These are phyloP conservation scores for Tympanuchus pallidicinctus DNA, from an alignment of 2,113 vertebrate genomes.

Conservation along the genomic window DNA sequence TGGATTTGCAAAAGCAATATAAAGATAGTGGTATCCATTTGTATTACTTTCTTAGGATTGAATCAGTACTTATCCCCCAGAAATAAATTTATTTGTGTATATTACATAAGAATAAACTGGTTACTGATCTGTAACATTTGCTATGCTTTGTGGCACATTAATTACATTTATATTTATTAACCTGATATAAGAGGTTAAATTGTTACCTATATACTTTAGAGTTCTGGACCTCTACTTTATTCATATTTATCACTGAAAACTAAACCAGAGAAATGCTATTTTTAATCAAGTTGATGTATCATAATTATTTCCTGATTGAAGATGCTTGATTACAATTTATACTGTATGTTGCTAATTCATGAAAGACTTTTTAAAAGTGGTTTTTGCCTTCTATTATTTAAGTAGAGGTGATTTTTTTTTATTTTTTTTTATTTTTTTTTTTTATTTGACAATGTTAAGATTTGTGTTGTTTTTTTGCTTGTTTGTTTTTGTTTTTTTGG, in stretches of 20 bases:
- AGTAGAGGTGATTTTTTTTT: not conserved
- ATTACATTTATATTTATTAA: not conserved
- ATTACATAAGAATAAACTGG: not conserved
- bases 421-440: not conserved
- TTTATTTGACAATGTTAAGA: fast-evolving
- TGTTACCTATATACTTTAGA: not conserved
- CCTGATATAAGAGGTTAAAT: not conserved
- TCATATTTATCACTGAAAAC: not conserved
- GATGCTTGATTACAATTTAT: constrained; percentile 2
- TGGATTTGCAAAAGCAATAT: not conserved
- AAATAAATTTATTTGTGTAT: not conserved
- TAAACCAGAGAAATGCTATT: not conserved
- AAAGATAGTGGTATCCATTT: not conserved
- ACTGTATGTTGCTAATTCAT: not conserved
- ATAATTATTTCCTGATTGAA: constrained; percentile 48
- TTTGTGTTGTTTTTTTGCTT: not conserved
- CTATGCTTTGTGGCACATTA: not conserved
- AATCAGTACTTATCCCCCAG: not conserved
- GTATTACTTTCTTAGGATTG: not conserved
- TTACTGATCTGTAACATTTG: not conserved
- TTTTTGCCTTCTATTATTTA: not conserved
- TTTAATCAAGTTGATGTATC: not conserved
- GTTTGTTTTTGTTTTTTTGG: not conserved
- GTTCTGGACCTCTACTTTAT: not conserved
- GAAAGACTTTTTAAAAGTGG: not conserved